Base-by-base conservation (phyloP, 2,797 vertebrate genomes). In the Oreortyx pictus region DNA sequence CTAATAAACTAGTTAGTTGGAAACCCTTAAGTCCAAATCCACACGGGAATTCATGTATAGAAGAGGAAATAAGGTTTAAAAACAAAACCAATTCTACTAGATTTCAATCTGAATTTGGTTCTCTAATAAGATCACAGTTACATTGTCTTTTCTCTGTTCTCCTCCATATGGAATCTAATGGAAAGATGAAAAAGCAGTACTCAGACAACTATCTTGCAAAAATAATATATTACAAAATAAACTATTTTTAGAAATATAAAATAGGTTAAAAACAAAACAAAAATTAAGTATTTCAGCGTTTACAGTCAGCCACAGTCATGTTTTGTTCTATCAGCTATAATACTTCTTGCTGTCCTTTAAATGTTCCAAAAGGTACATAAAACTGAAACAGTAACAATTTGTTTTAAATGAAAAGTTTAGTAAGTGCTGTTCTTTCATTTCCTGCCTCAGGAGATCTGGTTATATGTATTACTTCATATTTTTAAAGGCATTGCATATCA, bases 1-100 rank as follows among this genome's bases (percentile, higher is more conserved):
- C 33, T 91, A 89, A 88, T 92, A 80, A 83, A 14, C 31, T 39
- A 78, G 62, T 64, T 78, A 85, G 54, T 73, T 73, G 86, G 78
- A 88, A 60, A 23, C 31, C 43, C 60, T 86, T 56, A 57, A 86
- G 80, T 61, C 52, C 56, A 88, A 86, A 88, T 62, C 33, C 44
- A 43, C 56, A 57, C 54, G 67, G 25, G 23, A 9, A 73, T 23
- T 67, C 8, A 25, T 59, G 25, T 49, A 16, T 8, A 85, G 15
- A 29, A 29, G 9, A 52, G 18, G 13, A 78, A 80, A 82, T 44
- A 37, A 12, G 37, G 46, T 74, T 82, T 71, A 44, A 82, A 94
- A 92, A 23, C 3, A 76, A 70, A 56, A 22, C 2, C 52, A 76
- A 83, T 86, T 93, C 35, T 56, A 16, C 6, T 56, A 20, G 9